phyloP scores from a whole-genome alignment of 2,888 invertebrate genomes.

The Archips xylosteana region DNA sequence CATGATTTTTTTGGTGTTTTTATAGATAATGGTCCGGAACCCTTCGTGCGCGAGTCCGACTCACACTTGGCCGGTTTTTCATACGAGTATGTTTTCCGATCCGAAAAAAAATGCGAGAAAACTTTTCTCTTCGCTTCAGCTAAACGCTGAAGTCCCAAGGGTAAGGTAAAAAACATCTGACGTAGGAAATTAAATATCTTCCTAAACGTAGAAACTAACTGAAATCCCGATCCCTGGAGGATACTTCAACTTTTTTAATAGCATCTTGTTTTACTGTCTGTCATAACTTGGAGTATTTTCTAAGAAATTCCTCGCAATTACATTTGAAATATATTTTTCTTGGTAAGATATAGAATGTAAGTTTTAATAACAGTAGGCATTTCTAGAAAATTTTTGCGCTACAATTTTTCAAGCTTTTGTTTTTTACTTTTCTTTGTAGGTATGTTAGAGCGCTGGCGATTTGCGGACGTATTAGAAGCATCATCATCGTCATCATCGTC shows the following conservation, averaged over 20 bases:
- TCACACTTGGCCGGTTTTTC: too few species aligned
- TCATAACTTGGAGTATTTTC: background rate
- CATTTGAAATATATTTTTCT: background rate
- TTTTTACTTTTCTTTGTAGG: too few species aligned
- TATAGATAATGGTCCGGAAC: too few species aligned
- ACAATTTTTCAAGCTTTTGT: too few species aligned
- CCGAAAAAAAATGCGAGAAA: too few species aligned
- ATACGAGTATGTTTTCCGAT: too few species aligned
- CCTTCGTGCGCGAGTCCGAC: too few species aligned
- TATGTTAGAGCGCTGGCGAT: too few species aligned
- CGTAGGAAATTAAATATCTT: background rate
- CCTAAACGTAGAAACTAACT: background rate
- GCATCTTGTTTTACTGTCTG: background rate
- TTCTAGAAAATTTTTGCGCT: background rate
- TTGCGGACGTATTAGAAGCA: too few species aligned
- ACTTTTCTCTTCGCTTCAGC: too few species aligned
- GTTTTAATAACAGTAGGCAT: background rate
- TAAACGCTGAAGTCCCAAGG: background rate
- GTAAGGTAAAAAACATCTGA: background rate
- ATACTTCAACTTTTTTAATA: conserved; percentile 1
- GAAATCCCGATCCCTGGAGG: background rate
- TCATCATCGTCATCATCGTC: too few species aligned
- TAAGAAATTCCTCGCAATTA: background rate
- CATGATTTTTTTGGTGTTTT: too few species aligned
- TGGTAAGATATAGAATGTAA: background rate